Conservation (phyloP, 2,113 vertebrate species). For the Phalacrocorax carbo region DNA sequence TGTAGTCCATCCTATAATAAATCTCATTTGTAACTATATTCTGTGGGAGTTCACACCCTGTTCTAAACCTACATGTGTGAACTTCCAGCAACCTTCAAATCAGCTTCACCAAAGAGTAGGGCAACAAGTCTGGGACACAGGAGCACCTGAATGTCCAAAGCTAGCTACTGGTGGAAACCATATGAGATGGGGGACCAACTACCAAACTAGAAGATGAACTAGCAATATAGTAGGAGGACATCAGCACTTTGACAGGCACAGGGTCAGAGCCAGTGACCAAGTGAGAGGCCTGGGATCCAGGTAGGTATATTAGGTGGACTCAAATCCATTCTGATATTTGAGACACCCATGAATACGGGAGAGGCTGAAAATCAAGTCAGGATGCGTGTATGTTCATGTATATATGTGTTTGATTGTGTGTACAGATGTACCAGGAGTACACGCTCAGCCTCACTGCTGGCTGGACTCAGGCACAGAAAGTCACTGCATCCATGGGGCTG, state of each 20-base stretch:
- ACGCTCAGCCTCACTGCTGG: background rate
- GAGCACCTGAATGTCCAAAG: background rate
- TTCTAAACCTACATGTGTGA: background rate
- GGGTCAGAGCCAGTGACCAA: background rate
- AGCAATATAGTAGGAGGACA: background rate
- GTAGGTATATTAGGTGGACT: background rate
- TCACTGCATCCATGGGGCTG: background rate
- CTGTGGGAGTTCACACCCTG: background rate
- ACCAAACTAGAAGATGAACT: background rate
- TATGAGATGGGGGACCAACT: background rate
- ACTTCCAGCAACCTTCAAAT: background rate
- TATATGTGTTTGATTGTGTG: no score
- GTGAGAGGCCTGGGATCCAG: background rate
- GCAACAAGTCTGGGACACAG: background rate
- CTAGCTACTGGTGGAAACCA: background rate
- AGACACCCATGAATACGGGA: background rate
- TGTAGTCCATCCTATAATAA: background rate
- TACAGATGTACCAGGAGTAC: background rate
- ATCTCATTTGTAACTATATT: background rate
- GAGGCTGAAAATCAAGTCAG: background rate
- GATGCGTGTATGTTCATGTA: background rate
- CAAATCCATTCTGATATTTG: background rate
- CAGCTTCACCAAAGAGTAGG: background rate
- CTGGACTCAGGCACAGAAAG: background rate
- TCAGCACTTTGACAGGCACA: background rate